Percentiles rank a stretch among this genome's conserved stretches.
phyloP scores from a whole-genome alignment of 1,140 invertebrate species.

The Psix sp. region DNA sequence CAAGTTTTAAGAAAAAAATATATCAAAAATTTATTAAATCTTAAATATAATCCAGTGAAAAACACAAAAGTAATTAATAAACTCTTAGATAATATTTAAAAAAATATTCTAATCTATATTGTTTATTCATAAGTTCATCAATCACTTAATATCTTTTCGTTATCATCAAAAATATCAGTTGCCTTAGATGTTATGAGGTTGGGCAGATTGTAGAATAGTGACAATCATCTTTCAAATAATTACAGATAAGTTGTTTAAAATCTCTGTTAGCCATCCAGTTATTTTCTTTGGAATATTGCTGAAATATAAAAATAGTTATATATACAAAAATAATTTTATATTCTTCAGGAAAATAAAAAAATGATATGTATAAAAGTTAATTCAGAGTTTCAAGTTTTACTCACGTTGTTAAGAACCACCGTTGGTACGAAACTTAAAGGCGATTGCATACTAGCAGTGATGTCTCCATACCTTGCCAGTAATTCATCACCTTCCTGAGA shows the following conservation, averaged over 20 bases:
- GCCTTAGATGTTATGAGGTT: not conserved
- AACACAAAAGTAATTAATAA: too few relatives aligned
- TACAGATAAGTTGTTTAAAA: conserved; percentile 63
- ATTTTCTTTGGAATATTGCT: conserved; percentile 57
- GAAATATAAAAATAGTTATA: conserved; percentile 11
- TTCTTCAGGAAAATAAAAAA: not conserved
- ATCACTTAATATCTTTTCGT: too few relatives aligned
- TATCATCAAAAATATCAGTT: too few relatives aligned
- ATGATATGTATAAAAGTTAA: not conserved
- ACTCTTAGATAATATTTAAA: too few relatives aligned
- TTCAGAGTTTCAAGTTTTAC: conserved; percentile 13
- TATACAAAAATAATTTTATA: not conserved
- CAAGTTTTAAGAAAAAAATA: too few relatives aligned
- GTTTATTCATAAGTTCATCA: too few relatives aligned
- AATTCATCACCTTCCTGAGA: conserved; percentile 73
- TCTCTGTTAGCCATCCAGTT: conserved; percentile 50
- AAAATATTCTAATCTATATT: too few relatives aligned
- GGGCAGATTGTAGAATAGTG: conserved; percentile 5
- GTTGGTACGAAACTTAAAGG: conserved; percentile 81
- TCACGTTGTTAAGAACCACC: conserved; percentile 78
- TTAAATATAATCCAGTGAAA: too few relatives aligned
- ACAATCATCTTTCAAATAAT: conserved; percentile 49
- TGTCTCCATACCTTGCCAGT: conserved; percentile 78
- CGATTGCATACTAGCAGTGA: conserved; percentile 76
- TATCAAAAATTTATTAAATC: too few relatives aligned